A percentile compares a stretch with the other conserved stretches of the same genome.
Conservation (phyloP, 2,888 invertebrate species). For the Leucophenga montana region DNA sequence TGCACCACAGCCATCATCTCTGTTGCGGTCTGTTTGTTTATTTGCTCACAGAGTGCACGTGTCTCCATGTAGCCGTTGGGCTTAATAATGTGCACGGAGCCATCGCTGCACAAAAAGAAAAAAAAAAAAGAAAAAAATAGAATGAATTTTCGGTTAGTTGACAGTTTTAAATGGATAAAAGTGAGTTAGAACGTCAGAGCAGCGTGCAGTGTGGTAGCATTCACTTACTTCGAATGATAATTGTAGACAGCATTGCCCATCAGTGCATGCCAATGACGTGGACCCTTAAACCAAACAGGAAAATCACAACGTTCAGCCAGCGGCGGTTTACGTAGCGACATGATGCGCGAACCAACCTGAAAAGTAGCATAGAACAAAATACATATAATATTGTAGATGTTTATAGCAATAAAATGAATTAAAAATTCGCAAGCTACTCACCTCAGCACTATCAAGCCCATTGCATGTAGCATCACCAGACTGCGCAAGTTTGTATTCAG, state of each 20-base stretch:
- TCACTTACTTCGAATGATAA: slow-evolving; percentile 80
- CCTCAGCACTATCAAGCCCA: slow-evolving; percentile 91
- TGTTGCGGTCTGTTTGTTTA: slow-evolving; percentile 74
- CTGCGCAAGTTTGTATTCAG: slow-evolving; percentile 89
- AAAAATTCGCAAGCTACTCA: slow-evolving; percentile 50
- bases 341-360: slow-evolving; percentile 73
- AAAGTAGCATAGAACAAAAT: slow-evolving; percentile 24
- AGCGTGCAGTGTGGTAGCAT: not conserved
- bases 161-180: slow-evolving; percentile 34
- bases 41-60: slow-evolving; percentile 73
- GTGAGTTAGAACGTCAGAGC: no score
- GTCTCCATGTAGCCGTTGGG: slow-evolving; percentile 74
- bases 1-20: slow-evolving; percentile 80
- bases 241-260: slow-evolving; percentile 90
- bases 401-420: slow-evolving; percentile 28
- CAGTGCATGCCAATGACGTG: slow-evolving; percentile 90
- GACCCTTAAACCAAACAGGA: slow-evolving; percentile 89
- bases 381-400: slow-evolving; percentile 10
- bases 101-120: slow-evolving; percentile 68
- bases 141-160: slow-evolving; percentile 39
- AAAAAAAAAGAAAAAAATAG: slow-evolving; percentile 17
- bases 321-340: slow-evolving; percentile 73
- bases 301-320: slow-evolving; percentile 81
- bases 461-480: slow-evolving; percentile 95
- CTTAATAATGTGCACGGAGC: slow-evolving; percentile 74